These are phyloP conservation scores for Drosophila aff. DNA, from an alignment of 1,140 invertebrate species.

Conservation along the genomic window DNA sequence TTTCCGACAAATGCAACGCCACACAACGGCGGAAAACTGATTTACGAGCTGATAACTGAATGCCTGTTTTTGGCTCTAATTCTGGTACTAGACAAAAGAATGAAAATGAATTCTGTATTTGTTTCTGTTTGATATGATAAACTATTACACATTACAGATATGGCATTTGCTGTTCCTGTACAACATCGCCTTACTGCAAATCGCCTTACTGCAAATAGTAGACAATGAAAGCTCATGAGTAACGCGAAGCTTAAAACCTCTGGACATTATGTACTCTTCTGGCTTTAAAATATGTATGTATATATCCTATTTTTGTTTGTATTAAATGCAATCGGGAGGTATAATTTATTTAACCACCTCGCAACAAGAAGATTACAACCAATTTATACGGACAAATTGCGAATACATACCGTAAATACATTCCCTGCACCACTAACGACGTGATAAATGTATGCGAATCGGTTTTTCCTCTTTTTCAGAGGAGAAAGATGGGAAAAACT, in stretches of 20 bases:
- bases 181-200: no score
- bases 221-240: no score
- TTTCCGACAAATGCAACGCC: conserved; percentile 17
- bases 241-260: no score
- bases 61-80: not conserved
- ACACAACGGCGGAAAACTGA: conserved; percentile 29
- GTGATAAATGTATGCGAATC: conserved; percentile 28
- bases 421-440: conserved; percentile 10
- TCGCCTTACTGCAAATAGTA: no score
- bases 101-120: not conserved
- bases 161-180: no score
- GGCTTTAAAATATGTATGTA: not conserved
- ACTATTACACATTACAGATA: no score
- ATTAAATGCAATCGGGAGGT: no score
- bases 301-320: not conserved
- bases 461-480: not conserved
- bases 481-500: no score
- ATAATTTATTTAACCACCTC: conserved; percentile 3
- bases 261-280: no score
- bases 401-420: not conserved
- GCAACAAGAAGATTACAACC: not conserved
- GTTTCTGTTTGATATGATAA: not conserved
- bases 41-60: conserved; percentile 39
- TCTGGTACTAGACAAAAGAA: not conserved
- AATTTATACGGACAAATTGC: conserved; percentile 21